These are phyloP conservation scores for Papilio demoleus DNA, from an alignment of 2,888 invertebrate species.

Conservation along the genomic window DNA sequence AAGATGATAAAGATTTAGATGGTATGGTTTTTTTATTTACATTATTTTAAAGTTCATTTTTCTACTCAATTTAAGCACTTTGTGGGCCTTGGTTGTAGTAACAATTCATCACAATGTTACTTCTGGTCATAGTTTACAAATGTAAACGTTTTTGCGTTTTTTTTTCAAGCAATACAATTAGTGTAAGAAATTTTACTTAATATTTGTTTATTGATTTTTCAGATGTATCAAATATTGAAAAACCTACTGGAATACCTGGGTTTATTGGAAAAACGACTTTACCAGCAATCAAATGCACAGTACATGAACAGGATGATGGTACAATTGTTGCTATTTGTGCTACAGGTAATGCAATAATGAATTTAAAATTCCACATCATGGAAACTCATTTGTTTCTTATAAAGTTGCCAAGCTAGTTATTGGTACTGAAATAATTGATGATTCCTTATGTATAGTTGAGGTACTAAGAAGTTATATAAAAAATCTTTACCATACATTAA, in stretches of 20 bases:
- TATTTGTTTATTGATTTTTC: slow-evolving; percentile 50
- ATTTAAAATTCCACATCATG: background rate
- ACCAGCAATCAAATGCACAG: slow-evolving; percentile 83
- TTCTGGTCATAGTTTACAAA: too few species aligned
- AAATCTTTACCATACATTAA: too few species aligned
- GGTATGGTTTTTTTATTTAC: slow-evolving; percentile 83
- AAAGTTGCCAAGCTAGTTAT: too few species aligned
- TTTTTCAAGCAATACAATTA: background rate
- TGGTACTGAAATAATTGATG: too few species aligned
- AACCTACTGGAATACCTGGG: slow-evolving; percentile 82
- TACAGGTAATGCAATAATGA: slow-evolving; percentile 79
- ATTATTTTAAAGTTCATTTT: background rate
- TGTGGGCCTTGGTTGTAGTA: background rate
- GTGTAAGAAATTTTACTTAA: background rate
- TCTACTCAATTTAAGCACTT: background rate
- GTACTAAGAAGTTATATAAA: too few species aligned
- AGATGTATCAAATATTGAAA: slow-evolving; percentile 89
- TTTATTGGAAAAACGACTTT: slow-evolving; percentile 73
- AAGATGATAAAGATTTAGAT: slow-evolving; percentile 84
- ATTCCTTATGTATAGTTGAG: too few species aligned
- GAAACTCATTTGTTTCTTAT: too few species aligned
- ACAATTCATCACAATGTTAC: too few species aligned
- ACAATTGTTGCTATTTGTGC: slow-evolving; percentile 94
- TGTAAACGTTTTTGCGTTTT: too few species aligned
- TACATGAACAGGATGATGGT: slow-evolving; percentile 97